Evolutionary conservation across 2,113 vertebrate genomes (phyloP), one percentile per base, ranked within the genome.

Genomic region (Pterocles orientalis): DNA sequence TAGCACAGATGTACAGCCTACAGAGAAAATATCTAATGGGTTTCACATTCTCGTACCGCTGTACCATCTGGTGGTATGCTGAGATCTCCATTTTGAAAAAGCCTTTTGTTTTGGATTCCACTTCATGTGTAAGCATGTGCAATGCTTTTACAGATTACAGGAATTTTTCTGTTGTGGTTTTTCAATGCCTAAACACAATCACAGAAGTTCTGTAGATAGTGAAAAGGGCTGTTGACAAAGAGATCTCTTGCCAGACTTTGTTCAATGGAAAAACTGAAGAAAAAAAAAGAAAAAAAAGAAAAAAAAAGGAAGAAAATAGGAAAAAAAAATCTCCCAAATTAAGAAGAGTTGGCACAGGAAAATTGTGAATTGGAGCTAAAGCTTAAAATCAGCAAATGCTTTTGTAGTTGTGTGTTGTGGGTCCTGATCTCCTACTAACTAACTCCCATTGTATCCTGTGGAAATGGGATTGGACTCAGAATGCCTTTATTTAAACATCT

Each of bases 401-500:
- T 88, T 96, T 96, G 86, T 65, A 54, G 61, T 61, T 90, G 79
- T 4, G 1, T 92, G 68, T 75, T 73, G 78, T 91, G 83, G 47
- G 84, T 97, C 90, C 36, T 79, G 75, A 79, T 94, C 47, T 95
- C 60, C 82, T 86, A 4, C 56, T 80, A 76, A 72, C 80, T 72
- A 31, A 87, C 53, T 92, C 48, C 64, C n/a, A 65, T 89, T 84
- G 86, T 92, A 71, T 90, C 87, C 94, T 93, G 86, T 92, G 92
- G 82, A 94, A 91, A 82, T 1, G 23, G 41, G 65, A 54, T 41
- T 66, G 47, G 64, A n/a, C 47, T 82, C 45, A 20, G 60, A 82
- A 84, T 75, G 80, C 31, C 79, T 90, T 85, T 60, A 89, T 91
- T 96, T 92, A 92, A 53, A 88, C 61, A 78, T 96, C 88, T 84